These are phyloP conservation scores for Drosophila triauraria DNA, from an alignment of 1,140 invertebrate species.

Conservation along the genomic window DNA sequence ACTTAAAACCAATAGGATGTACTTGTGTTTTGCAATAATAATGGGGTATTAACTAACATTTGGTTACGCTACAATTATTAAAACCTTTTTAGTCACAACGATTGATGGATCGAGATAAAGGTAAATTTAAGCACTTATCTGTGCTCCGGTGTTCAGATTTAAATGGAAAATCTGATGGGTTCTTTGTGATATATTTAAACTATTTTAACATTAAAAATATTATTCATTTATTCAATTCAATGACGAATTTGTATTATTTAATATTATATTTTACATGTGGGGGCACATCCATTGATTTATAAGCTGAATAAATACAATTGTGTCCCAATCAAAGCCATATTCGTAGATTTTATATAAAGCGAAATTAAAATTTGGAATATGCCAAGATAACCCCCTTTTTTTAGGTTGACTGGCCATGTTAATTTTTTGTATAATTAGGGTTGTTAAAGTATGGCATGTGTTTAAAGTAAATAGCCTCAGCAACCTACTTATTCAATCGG, in stretches of 20 bases:
- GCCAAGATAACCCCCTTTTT: not conserved
- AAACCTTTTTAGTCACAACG: not conserved
- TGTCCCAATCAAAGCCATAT: not conserved
- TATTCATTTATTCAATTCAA: not conserved
- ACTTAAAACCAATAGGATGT: not conserved
- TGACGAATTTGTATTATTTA: not conserved
- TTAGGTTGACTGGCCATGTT: not conserved
- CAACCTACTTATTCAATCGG: not conserved
- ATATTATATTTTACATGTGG: not conserved
- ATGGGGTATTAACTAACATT: not conserved
- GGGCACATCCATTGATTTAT: too few species aligned
- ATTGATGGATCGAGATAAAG: not conserved
- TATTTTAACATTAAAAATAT: too few species aligned
- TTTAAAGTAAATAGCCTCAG: not conserved
- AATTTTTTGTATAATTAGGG: not conserved
- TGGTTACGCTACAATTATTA: not conserved
- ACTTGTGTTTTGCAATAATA: not conserved
- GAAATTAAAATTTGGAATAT: not conserved
- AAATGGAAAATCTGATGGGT: too few species aligned
- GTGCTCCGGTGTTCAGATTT: too few species aligned
- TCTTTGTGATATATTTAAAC: too few species aligned
- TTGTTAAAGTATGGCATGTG: not conserved
- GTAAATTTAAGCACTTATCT: not conserved
- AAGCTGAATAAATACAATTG: not conserved
- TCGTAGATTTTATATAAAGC: not conserved